These are phyloP conservation scores for Torymus tubicola DNA, from an alignment of 2,888 invertebrate species.

Conservation along the genomic window DNA sequence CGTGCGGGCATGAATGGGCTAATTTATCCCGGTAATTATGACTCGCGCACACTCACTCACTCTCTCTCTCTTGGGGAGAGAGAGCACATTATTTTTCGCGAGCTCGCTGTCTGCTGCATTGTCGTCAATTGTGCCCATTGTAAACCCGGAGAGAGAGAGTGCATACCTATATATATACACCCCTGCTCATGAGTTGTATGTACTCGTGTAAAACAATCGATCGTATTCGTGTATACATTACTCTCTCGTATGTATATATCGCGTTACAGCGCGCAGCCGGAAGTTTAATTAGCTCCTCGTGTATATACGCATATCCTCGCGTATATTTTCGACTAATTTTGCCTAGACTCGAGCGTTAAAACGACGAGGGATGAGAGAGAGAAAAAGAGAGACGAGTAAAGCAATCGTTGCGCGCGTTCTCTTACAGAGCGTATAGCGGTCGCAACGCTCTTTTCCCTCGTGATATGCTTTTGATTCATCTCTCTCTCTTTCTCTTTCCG, in stretches of 20 bases:
- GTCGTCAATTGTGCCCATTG: too few species aligned
- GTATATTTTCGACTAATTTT: not conserved
- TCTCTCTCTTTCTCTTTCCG: not conserved
- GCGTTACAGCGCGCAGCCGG: constrained; percentile 2
- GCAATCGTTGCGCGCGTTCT: too few species aligned
- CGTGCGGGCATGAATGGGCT: too few species aligned
- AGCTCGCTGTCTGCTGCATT: too few species aligned
- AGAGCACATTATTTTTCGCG: too few species aligned
- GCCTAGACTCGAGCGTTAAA: constrained; percentile 9
- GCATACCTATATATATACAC: too few species aligned
- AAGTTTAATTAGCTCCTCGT: constrained; percentile 30
- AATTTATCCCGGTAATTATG: too few species aligned
- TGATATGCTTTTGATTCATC: constrained; percentile 6
- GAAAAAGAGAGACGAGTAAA: not conserved
- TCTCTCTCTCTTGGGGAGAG: too few species aligned
- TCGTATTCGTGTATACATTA: not conserved
- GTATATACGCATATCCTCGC: not conserved
- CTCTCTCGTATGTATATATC: not conserved
- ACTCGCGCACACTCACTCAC: too few species aligned
- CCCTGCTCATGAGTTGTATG: not conserved
- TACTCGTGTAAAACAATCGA: constrained; percentile 5
- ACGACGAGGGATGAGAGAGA: not conserved
- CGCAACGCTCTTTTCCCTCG: not conserved
- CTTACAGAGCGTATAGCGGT: not conserved
- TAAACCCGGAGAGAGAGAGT: not conserved